Percentiles rank a stretch among this genome's conserved stretches.
These are phyloP conservation scores for Kradibia gibbosae DNA, from an alignment of 1,140 invertebrate species.

Conservation along the genomic window DNA sequence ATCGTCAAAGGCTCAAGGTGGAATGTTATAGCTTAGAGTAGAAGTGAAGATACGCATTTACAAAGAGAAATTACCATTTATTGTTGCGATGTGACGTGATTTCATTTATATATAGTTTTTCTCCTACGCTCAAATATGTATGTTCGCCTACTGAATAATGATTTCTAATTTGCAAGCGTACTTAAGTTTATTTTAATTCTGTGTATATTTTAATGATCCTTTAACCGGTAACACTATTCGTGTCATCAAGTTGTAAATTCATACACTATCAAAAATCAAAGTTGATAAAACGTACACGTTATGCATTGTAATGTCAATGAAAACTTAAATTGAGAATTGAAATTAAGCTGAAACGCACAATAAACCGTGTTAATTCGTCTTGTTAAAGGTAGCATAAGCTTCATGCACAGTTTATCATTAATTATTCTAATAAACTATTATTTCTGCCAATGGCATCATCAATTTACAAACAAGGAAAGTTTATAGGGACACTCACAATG, in stretches of 20 bases:
- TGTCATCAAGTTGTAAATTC: background rate
- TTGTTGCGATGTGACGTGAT: background rate
- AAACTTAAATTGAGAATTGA: too few relatives aligned
- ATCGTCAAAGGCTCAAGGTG: too few relatives aligned
- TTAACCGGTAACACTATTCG: background rate
- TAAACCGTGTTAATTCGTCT: background rate
- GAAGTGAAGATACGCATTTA: background rate
- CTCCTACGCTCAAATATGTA: background rate
- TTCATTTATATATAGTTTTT: background rate
- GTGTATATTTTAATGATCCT: background rate
- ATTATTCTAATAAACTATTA: background rate
- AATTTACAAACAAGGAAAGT: background rate
- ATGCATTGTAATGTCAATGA: too few relatives aligned
- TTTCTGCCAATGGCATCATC: background rate
- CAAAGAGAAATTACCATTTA: background rate
- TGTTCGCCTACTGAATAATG: background rate
- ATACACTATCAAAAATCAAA: background rate
- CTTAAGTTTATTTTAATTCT: background rate
- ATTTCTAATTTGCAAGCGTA: constrained; percentile 9
- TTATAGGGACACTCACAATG: background rate
- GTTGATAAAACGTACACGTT: too few relatives aligned
- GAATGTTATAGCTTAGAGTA: too few relatives aligned
- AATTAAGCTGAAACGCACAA: too few relatives aligned
- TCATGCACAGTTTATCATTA: background rate
- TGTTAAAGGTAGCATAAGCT: background rate